A percentile compares a stretch with the other conserved stretches of the same genome.
Conservation (phyloP, 2,113 vertebrate genomes). For the Climacteris rufus region DNA sequence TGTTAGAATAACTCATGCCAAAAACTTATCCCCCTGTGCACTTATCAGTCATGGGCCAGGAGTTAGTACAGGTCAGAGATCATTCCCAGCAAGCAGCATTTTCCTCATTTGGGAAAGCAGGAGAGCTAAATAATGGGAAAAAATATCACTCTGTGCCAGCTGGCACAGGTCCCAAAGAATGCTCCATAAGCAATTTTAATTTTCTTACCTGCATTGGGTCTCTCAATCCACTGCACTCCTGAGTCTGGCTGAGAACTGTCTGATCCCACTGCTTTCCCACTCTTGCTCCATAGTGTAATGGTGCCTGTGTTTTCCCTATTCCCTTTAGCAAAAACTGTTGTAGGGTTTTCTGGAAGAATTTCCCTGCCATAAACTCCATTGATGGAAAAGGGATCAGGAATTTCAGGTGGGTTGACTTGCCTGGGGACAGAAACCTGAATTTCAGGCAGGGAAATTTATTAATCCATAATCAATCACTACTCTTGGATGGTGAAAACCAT, state of each 20-base stretch:
- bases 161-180: background rate
- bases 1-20: background rate
- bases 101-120: background rate
- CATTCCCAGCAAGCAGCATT: background rate
- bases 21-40: background rate
- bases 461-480: background rate
- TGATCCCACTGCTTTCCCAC: background rate
- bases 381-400: background rate
- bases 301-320: background rate
- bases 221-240: background rate
- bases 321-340: background rate
- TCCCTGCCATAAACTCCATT: background rate
- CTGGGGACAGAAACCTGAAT: background rate
- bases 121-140: background rate
- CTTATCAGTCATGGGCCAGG: background rate
- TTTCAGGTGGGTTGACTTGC: background rate
- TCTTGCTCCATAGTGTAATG: rapidly evolving
- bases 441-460: background rate
- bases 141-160: background rate
- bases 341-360: background rate
- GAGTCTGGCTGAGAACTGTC: background rate
- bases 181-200: background rate
- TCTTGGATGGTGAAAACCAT: background rate
- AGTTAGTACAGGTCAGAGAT: background rate
- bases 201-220: background rate